Evolutionary conservation across 1,140 invertebrate species (phyloP), one percentile per base, ranked within the genome.

Genomic region (Hesperophylax magnus): DNA sequence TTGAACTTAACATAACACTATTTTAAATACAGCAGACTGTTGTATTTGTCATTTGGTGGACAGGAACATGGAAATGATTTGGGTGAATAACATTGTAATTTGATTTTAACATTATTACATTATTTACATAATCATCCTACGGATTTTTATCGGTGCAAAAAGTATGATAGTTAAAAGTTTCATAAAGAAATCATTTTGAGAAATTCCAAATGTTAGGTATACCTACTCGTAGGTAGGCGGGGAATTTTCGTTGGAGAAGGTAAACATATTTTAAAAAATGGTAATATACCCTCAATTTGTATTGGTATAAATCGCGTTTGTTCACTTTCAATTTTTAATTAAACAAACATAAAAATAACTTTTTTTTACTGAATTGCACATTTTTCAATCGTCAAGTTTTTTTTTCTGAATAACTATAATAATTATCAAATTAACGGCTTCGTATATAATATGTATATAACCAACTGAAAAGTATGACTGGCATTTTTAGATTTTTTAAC

Each of bases 11-110:
- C 7, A 47, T 52, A 71, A 52, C 47, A 47, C 22, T 71, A 71
- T 71, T n/a, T 71, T 53, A 71, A 34, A 71, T 71, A 47, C n/a
- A 71, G n/a, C n/a, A n/a, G n/a, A 71, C 39, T 71, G 67, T 71
- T 71, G n/a, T n/a, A n/a, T n/a, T n/a, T 53, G 67, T 71, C 72
- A 75, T 75, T 75, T 75, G 72, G 72, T 75, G 52, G 72, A 34
- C 53, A 75, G 72, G 72, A 75, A 75, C 72, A 75, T 34, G 22
- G 18, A 56, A 75, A 56, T 31, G 5, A 71, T 22, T 18, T 18
- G 63, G 8, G 58, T 61, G 2, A 15, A 61, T 61, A 61, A 61
- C 11, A 61, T 18, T 15, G 39, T 1, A 47, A 47, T 1, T 47
- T 47, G 39, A 47, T 47, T 47, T 14, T 47, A 39, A 39, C 34